Evolutionary conservation across 2,797 vertebrate species (phyloP).

Genomic region (Heterohyrax brucei): DNA sequence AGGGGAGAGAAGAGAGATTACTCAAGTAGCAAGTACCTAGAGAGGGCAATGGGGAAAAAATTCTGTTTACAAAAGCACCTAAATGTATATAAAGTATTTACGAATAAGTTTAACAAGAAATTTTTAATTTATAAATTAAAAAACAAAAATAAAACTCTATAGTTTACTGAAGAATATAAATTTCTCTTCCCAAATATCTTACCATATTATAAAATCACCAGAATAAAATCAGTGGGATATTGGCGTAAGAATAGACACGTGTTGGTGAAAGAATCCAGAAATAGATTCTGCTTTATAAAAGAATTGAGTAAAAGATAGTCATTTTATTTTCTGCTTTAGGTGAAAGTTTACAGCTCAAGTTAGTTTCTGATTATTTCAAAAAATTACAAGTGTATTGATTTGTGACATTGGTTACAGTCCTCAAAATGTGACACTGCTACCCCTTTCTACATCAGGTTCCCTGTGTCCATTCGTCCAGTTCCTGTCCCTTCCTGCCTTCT

Average conservation of each 20-base stretch:
- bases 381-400: too few relatives aligned
- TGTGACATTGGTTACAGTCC: too few relatives aligned
- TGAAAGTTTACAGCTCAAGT: too few relatives aligned
- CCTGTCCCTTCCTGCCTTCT: too few relatives aligned
- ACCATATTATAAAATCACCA: background rate
- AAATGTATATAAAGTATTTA: slow-evolving; percentile 40
- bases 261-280: background rate
- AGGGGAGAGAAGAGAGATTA: too few relatives aligned
- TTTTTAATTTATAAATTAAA: background rate
- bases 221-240: background rate
- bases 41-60: background rate
- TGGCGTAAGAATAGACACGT: background rate
- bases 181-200: background rate
- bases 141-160: background rate
- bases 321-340: too few relatives aligned
- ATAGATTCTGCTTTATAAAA: background rate
- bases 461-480: too few relatives aligned
- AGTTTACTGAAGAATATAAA: background rate
- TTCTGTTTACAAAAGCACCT: slow-evolving; percentile 6
- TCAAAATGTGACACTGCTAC: too few relatives aligned
- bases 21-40: background rate
- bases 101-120: slow-evolving; percentile 19
- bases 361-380: too few relatives aligned
- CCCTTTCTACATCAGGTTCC: too few relatives aligned
- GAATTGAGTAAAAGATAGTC: background rate